Conservation (phyloP, 2,888 invertebrate genomes). For the Drosophila falleni region DNA sequence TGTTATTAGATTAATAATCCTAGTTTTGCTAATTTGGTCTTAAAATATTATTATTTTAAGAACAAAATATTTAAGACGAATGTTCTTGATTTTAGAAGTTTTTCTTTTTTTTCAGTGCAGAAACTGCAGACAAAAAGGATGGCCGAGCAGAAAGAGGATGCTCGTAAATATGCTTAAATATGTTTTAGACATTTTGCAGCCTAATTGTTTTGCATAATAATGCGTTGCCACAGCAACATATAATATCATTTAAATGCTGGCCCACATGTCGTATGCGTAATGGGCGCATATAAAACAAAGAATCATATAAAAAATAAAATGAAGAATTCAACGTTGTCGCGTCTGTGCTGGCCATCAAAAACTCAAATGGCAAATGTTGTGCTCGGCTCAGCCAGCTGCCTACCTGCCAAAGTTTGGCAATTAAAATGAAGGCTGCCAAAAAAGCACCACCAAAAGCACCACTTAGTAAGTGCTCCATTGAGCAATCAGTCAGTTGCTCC, state of each 20-base stretch:
- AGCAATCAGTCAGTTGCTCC: conserved; percentile 45
- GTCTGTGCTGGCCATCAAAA: conserved; percentile 69
- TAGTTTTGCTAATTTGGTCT: too few relatives aligned
- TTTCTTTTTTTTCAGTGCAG: too few relatives aligned
- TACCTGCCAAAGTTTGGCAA: conserved; percentile 61
- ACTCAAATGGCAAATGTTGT: conserved; percentile 51
- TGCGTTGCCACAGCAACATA: conserved; percentile 24
- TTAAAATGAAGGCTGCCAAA: conserved; percentile 55
- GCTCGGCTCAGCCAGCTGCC: conserved; percentile 44
- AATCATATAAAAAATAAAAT: not conserved
- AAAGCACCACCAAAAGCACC: conserved; percentile 1
- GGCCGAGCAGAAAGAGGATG: not conserved
- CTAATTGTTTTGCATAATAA: conserved; percentile 69
- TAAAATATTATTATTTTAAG: too few relatives aligned
- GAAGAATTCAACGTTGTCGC: conserved; percentile 37
- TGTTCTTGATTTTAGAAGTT: too few relatives aligned
- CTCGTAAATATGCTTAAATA: conserved; percentile 44
- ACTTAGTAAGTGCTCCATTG: conserved; percentile 30
- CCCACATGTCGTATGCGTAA: conserved; percentile 73
- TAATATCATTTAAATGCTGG: conserved; percentile 44
- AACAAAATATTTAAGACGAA: too few relatives aligned
- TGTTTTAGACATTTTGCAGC: conserved; percentile 49
- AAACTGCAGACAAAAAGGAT: not conserved
- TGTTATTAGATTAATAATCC: too few relatives aligned
- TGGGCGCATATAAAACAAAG: conserved; percentile 47